These are phyloP conservation scores for Callitettix versicolor DNA, from an alignment of 1,140 invertebrate species.

Conservation along the genomic window DNA sequence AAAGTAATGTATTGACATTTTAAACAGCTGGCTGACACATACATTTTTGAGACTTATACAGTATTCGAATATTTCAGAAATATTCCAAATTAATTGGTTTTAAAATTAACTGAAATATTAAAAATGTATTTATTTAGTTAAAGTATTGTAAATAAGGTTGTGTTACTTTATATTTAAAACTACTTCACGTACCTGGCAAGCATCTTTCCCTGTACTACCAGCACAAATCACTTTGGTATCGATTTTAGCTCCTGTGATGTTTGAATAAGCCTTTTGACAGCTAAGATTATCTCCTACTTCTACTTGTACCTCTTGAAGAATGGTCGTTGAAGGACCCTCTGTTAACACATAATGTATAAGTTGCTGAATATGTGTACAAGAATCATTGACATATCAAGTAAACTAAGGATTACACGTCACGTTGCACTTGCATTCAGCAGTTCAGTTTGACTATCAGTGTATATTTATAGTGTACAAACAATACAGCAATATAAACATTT, in stretches of 20 bases:
- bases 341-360: not conserved
- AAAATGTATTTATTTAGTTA: no score
- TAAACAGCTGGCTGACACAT: no score
- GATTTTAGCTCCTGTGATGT: constrained; percentile 45
- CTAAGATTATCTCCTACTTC: constrained; percentile 49
- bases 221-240: constrained; percentile 66
- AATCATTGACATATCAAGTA: not conserved
- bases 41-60: no score
- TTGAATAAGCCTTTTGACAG: constrained; percentile 49
- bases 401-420: not conserved
- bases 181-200: constrained; percentile 71
- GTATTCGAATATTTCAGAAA: no score
- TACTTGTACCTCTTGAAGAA: constrained; percentile 57
- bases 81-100: no score
- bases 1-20: no score
- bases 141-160: no score
- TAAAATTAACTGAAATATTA: no score
- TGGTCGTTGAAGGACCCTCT: constrained; percentile 53
- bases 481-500: not conserved
- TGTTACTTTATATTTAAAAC: no score
- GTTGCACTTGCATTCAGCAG: not conserved
- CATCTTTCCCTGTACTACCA: constrained; percentile 55
- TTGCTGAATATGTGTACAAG: not conserved
- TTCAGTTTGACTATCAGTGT: not conserved
- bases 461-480: not conserved